Evolutionary conservation across 2,888 invertebrate species (phyloP).

Genomic region (Galeopsomyia nigrocyanea): DNA sequence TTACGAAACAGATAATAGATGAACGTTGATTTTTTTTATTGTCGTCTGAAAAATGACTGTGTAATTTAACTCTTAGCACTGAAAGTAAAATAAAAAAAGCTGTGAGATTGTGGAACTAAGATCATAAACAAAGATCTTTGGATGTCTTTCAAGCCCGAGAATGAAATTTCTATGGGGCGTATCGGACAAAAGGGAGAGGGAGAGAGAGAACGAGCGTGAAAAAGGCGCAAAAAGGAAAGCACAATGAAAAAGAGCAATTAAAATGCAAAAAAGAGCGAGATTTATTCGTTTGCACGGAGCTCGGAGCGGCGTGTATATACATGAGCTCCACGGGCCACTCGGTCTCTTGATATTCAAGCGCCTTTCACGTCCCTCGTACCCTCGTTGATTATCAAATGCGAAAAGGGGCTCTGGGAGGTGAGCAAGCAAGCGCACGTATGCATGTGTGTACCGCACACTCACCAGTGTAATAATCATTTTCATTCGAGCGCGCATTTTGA

Average conservation of each 20-base stretch:
- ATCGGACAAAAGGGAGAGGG: background rate
- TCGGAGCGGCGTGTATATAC: background rate
- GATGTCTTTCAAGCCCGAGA: conserved; percentile 1
- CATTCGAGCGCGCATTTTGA: background rate
- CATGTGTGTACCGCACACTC: no score
- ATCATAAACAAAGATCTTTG: conserved; percentile 14
- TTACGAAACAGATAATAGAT: no score
- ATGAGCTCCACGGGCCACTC: conserved; percentile 10
- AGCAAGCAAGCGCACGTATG: background rate
- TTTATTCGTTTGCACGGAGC: conserved; percentile 21
- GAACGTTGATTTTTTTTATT: no score
- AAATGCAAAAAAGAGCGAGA: conserved; percentile 47
- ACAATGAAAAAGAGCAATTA: conserved; percentile 50
- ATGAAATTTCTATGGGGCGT: conserved; percentile 4
- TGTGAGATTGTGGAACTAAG: no score
- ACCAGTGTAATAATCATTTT: conserved; percentile 30
- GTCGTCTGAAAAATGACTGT: no score
- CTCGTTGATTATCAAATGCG: conserved; percentile 51
- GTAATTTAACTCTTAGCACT: no score
- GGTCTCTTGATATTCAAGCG: background rate
- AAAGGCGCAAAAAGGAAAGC: conserved; percentile 3
- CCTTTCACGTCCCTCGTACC: conserved; percentile 25
- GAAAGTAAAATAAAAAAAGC: no score
- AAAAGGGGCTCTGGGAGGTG: conserved; percentile 26
- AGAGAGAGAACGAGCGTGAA: background rate